These are phyloP conservation scores for Urosaurus nigricauda DNA, from an alignment of 2,797 vertebrate species.

Conservation along the genomic window DNA sequence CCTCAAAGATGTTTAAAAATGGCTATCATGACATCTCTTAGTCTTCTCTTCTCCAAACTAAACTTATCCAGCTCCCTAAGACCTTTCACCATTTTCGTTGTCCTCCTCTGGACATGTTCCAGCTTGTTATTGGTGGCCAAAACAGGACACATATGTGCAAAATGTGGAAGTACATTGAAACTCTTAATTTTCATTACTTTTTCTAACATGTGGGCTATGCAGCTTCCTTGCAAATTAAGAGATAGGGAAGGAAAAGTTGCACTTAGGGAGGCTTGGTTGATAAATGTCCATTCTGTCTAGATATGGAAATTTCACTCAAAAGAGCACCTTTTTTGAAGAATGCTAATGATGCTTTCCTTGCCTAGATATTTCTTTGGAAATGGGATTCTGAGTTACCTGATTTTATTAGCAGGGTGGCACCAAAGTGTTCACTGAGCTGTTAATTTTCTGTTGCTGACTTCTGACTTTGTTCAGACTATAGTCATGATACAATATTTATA, in stretches of 20 bases:
- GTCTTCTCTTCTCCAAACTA: too few relatives aligned
- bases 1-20: too few relatives aligned
- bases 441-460: background rate
- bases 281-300: background rate
- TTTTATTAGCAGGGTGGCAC: background rate
- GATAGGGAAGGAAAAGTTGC: background rate
- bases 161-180: background rate
- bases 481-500: too few relatives aligned
- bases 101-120: too few relatives aligned
- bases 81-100: too few relatives aligned
- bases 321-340: background rate
- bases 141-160: too few relatives aligned
- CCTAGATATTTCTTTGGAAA: background rate
- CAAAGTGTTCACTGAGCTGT: background rate
- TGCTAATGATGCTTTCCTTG: background rate
- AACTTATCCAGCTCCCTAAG: too few relatives aligned
- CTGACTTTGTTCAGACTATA: background rate
- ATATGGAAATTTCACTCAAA: background rate
- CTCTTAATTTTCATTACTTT: background rate
- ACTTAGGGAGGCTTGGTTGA: background rate
- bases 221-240: background rate
- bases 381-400: background rate
- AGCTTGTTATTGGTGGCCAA: too few relatives aligned
- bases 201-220: background rate
- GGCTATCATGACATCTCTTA: too few relatives aligned